Evolutionary conservation across 1,140 invertebrate species (phyloP).

Genomic region (Anadara kagoshimensis): DNA sequence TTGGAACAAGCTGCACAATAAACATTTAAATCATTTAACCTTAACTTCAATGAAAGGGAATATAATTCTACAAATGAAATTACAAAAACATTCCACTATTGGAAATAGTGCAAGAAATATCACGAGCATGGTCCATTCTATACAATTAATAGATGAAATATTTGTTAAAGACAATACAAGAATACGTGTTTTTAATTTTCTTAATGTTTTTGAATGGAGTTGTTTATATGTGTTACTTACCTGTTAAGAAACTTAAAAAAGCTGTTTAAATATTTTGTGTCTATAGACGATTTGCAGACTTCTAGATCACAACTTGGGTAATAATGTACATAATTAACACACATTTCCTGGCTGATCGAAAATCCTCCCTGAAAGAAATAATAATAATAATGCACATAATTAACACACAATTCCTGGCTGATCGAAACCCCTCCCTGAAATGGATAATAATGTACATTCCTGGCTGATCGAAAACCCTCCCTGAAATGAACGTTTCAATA

Average conservation of each 20-base stretch:
- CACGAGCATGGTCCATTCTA: too few relatives aligned
- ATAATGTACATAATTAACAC: conserved; percentile 99
- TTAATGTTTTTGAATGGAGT: neutral
- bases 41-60: too few relatives aligned
- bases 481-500: too few relatives aligned
- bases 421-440: neutral
- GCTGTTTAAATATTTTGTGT: conserved; percentile 81
- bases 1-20: too few relatives aligned
- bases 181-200: neutral
- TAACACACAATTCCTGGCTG: neutral
- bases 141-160: too few relatives aligned
- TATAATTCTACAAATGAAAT: too few relatives aligned
- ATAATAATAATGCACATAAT: neutral
- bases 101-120: too few relatives aligned
- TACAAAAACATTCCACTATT: too few relatives aligned
- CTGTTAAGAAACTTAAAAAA: conserved; percentile 91
- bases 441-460: neutral
- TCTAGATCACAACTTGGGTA: conserved; percentile 93
- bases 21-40: too few relatives aligned
- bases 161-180: too few relatives aligned
- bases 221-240: conserved; percentile 74
- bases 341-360: conserved; percentile 99
- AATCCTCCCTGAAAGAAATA: conserved; percentile 81
- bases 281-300: conserved; percentile 97
- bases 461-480: neutral